A percentile compares a stretch with the other conserved stretches of the same genome.
phyloP scores from a whole-genome alignment of 2,797 vertebrate genomes.

The Liasis olivaceus region DNA sequence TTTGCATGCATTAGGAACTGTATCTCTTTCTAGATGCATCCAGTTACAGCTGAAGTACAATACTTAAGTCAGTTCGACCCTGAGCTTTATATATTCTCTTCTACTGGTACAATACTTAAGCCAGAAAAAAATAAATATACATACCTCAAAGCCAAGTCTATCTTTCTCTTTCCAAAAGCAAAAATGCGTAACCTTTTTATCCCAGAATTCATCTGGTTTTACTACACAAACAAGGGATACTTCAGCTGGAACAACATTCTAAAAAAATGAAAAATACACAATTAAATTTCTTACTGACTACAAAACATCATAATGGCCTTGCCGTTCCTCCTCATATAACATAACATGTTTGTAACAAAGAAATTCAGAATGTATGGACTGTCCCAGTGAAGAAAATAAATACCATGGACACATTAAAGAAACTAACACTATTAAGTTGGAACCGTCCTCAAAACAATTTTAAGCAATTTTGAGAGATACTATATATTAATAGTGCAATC shows the following conservation, averaged over 20 bases:
- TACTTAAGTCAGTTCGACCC: not conserved
- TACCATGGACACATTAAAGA: not conserved
- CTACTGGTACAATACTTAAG: not conserved
- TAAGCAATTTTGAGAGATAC: not conserved
- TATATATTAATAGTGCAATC: not conserved
- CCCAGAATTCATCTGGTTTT: constrained; percentile 99
- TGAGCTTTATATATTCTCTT: too few relatives aligned
- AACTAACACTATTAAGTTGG: not conserved
- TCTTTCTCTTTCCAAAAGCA: constrained; percentile 99
- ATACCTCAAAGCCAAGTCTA: constrained; percentile 96
- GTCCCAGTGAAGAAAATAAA: not conserved
- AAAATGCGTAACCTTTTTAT: constrained; percentile 99
- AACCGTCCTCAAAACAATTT: not conserved
- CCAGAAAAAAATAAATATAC: constrained; percentile 39
- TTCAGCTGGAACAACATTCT: constrained; percentile 98
- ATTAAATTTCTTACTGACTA: not conserved
- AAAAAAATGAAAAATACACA: constrained; percentile 22
- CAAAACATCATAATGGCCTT: not conserved
- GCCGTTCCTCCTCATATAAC: not conserved
- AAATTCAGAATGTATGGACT: not conserved
- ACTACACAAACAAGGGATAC: constrained; percentile 98
- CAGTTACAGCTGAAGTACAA: constrained; percentile 4
- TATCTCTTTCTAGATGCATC: not conserved
- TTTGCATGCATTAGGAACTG: not conserved
- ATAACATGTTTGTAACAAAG: not conserved